Evolutionary conservation across 2,888 invertebrate genomes (phyloP).

Genomic region (Notodonta ziczac): DNA sequence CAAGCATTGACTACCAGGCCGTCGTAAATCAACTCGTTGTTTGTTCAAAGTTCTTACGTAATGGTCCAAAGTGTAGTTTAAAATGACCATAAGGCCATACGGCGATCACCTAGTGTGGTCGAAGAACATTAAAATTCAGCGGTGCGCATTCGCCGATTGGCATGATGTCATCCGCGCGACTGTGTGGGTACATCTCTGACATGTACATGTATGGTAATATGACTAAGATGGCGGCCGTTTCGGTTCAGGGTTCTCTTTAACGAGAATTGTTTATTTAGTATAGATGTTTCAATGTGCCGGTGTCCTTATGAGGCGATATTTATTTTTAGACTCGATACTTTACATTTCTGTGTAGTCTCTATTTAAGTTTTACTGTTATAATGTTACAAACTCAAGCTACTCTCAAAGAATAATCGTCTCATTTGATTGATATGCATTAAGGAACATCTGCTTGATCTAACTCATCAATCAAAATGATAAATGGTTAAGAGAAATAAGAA

Average conservation of each 20-base stretch:
- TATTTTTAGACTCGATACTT: slow-evolving; percentile 32
- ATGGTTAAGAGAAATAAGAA: neutral
- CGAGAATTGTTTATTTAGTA: slow-evolving; percentile 47
- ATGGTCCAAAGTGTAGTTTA: slow-evolving; percentile 32
- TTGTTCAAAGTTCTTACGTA: slow-evolving; percentile 44
- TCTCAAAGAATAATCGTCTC: neutral
- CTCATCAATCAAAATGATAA: slow-evolving; percentile 9
- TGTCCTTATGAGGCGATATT: slow-evolving; percentile 25
- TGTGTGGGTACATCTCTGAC: slow-evolving; percentile 55
- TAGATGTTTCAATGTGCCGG: slow-evolving; percentile 34
- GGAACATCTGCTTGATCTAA: neutral
- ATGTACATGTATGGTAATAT: slow-evolving; percentile 74
- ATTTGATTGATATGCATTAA: neutral
- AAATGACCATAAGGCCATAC: slow-evolving; percentile 46
- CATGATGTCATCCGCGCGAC: slow-evolving; percentile 71
- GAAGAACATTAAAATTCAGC: slow-evolving; percentile 71
- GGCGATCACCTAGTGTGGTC: slow-evolving; percentile 51
- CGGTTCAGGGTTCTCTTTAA: slow-evolving; percentile 61
- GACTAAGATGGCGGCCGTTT: slow-evolving; percentile 69
- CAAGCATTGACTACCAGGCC: neutral
- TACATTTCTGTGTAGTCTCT: slow-evolving; percentile 3
- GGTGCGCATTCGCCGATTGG: slow-evolving; percentile 47
- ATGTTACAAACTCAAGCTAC: neutral
- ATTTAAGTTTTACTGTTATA: slow-evolving; percentile 12
- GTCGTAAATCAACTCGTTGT: slow-evolving; percentile 25